A percentile compares a stretch with the other conserved stretches of the same genome.
Evolutionary conservation across 1,140 invertebrate genomes (phyloP).

Genomic region (Saccostrea glomerata): DNA sequence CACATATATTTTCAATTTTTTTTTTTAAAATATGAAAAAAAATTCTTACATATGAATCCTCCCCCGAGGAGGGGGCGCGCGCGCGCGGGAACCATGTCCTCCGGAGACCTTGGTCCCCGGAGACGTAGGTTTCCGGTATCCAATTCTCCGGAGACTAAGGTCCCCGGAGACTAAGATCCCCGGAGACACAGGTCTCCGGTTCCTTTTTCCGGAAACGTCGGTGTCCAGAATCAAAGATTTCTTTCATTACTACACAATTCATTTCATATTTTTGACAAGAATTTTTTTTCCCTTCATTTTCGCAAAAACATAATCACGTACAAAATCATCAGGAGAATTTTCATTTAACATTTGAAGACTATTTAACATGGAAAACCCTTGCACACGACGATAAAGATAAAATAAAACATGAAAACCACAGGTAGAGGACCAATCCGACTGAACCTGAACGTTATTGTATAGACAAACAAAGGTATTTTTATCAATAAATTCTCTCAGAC

Average conservation of each 20-base stretch:
- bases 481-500: slow-evolving; percentile 12
- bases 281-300: background rate
- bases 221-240: background rate
- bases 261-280: background rate
- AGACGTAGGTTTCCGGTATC: background rate
- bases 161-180: background rate
- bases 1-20: too few species aligned
- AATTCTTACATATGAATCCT: background rate
- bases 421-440: background rate
- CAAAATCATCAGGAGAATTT: background rate
- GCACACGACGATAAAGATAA: slow-evolving; percentile 25
- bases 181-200: background rate
- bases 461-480: slow-evolving; percentile 27
- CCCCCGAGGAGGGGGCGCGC: background rate
- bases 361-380: slow-evolving; percentile 9
- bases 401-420: slow-evolving; percentile 38
- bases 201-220: background rate
- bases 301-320: slow-evolving; percentile 14
- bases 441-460: slow-evolving; percentile 38
- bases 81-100: background rate
- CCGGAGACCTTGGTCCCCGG: background rate
- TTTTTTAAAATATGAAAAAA: slow-evolving; percentile 4
- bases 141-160: background rate
- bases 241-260: background rate
- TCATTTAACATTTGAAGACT: slow-evolving; percentile 1